Percentiles rank a stretch among this genome's conserved stretches.
These are phyloP conservation scores for Archocentrus centrarchus DNA, from an alignment of 2,113 vertebrate genomes.

Conservation along the genomic window DNA sequence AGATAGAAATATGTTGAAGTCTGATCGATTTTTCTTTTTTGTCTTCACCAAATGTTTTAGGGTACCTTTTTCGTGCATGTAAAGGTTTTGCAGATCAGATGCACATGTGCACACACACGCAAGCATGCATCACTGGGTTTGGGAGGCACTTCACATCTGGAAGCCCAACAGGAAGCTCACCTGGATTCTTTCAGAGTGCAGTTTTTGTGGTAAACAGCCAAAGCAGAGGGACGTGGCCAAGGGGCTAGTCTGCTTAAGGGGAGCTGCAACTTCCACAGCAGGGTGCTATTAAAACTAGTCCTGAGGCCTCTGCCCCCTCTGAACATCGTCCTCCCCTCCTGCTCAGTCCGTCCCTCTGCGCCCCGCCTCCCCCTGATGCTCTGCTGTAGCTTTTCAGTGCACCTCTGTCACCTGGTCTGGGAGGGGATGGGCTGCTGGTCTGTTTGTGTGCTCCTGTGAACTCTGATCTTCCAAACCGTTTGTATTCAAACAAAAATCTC, in stretches of 20 bases:
- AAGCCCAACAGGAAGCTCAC: slow-evolving; percentile 3
- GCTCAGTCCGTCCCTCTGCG: slow-evolving; percentile 21
- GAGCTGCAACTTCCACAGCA: slow-evolving; percentile 86
- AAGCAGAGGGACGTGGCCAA: slow-evolving; percentile 44
- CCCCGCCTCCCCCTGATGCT: not conserved
- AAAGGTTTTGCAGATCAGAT: slow-evolving; percentile 71
- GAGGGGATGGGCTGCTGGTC: slow-evolving; percentile 17
- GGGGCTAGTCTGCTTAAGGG: slow-evolving; percentile 85
- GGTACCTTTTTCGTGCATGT: slow-evolving; percentile 79
- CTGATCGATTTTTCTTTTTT: slow-evolving; percentile 65
- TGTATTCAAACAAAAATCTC: slow-evolving; percentile 71
- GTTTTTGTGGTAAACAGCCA: slow-evolving; percentile 28
- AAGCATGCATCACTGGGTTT: slow-evolving; percentile 10
- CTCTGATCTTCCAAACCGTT: slow-evolving; percentile 76
- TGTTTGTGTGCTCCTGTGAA: slow-evolving; percentile 57
- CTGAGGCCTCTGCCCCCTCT: slow-evolving; percentile 44
- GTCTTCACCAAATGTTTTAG: slow-evolving; percentile 80
- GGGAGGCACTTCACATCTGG: not conserved
- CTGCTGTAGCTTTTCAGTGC: not conserved
- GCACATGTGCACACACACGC: slow-evolving; percentile 21
- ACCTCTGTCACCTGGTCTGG: slow-evolving; percentile 19
- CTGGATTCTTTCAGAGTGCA: slow-evolving; percentile 11
- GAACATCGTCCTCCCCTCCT: slow-evolving; percentile 25
- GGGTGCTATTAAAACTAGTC: slow-evolving; percentile 84
- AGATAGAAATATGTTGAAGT: slow-evolving; percentile 78